Evolutionary conservation across 2,888 invertebrate genomes (phyloP).

Genomic region (Andrena camellia): DNA sequence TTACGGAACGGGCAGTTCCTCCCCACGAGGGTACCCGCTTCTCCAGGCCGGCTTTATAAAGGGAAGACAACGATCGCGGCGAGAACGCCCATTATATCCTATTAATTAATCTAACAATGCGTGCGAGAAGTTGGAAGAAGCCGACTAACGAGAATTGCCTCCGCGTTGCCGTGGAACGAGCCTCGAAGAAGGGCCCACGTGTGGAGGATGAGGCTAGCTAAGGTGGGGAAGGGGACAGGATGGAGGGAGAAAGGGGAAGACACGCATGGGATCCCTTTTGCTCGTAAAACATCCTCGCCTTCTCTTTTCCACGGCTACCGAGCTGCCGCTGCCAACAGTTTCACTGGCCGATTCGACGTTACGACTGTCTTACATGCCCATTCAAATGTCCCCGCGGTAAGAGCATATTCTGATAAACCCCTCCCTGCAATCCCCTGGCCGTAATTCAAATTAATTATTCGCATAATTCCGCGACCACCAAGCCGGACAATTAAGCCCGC

Average conservation of each 20-base stretch:
- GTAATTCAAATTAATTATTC: conserved; percentile 81
- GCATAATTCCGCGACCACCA: conserved; percentile 67
- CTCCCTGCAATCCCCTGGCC: conserved; percentile 34
- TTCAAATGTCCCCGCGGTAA: conserved; percentile 76
- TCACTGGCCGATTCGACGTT: conserved; percentile 61
- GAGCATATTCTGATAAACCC: conserved; percentile 75
- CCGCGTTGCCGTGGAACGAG: conserved; percentile 47
- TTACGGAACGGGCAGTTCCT: conserved; percentile 35
- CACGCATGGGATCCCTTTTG: conserved; percentile 58
- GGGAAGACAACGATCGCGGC: conserved; percentile 65
- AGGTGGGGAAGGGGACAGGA: conserved; percentile 17
- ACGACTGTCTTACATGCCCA: conserved; percentile 71
- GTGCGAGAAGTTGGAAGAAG: conserved; percentile 69
- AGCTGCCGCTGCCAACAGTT: conserved; percentile 37
- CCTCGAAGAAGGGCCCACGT: conserved; percentile 24
- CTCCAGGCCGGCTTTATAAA: conserved; percentile 42
- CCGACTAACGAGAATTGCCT: conserved; percentile 70
- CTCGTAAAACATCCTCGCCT: conserved; percentile 75
- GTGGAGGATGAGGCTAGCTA: conserved; percentile 10
- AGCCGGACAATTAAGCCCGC: conserved; percentile 26
- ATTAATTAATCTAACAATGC: conserved; percentile 76
- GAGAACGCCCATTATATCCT: conserved; percentile 72
- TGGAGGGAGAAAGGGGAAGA: conserved; percentile 17
- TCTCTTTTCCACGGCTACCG: conserved; percentile 42
- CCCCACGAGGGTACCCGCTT: conserved; percentile 3